phyloP scores from a whole-genome alignment of 2,888 invertebrate species.

The Coecobrya sp. region DNA sequence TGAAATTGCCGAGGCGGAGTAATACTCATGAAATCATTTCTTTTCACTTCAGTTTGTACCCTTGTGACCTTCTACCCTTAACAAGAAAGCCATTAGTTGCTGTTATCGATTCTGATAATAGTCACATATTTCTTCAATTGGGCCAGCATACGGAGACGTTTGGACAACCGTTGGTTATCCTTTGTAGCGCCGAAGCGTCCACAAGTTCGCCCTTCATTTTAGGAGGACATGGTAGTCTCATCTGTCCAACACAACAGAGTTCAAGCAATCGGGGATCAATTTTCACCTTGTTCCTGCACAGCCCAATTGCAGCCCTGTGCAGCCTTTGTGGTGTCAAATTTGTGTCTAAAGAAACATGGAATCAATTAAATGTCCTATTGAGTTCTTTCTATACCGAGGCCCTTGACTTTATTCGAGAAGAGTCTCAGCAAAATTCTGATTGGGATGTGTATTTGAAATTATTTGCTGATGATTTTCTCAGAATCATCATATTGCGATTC shows the following conservation, averaged over 20 bases:
- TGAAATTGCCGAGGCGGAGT: too few species aligned
- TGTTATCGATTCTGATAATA: constrained; percentile 98
- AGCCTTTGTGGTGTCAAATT: constrained; percentile 96
- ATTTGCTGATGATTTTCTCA: constrained; percentile 98
- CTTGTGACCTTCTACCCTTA: constrained; percentile 97
- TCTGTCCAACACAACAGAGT: constrained; percentile 70
- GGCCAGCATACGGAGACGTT: constrained; percentile 91
- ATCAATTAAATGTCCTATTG: constrained; percentile 62
- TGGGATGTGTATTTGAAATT: constrained; percentile 91
- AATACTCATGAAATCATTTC: too few species aligned
- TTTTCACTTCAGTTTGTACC: constrained; percentile 92
- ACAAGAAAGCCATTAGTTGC: constrained; percentile 97
- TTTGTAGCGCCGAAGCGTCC: constrained; percentile 95
- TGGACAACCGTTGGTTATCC: constrained; percentile 96
- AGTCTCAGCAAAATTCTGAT: constrained; percentile 71
- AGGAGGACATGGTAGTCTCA: constrained; percentile 91
- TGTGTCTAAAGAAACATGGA: constrained; percentile 86
- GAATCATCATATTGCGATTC: constrained; percentile 95
- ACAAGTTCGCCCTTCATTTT: constrained; percentile 42
- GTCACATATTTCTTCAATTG: constrained; percentile 96
- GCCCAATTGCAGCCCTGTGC: constrained; percentile 97
- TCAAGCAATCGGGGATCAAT: constrained; percentile 92
- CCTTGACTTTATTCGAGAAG: constrained; percentile 67
- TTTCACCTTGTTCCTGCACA: constrained; percentile 98
- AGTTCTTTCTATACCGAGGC: constrained; percentile 70